A percentile compares a stretch with the other conserved stretches of the same genome.
Evolutionary conservation across 2,113 vertebrate species (phyloP).

Genomic region (Catharus minimus): DNA sequence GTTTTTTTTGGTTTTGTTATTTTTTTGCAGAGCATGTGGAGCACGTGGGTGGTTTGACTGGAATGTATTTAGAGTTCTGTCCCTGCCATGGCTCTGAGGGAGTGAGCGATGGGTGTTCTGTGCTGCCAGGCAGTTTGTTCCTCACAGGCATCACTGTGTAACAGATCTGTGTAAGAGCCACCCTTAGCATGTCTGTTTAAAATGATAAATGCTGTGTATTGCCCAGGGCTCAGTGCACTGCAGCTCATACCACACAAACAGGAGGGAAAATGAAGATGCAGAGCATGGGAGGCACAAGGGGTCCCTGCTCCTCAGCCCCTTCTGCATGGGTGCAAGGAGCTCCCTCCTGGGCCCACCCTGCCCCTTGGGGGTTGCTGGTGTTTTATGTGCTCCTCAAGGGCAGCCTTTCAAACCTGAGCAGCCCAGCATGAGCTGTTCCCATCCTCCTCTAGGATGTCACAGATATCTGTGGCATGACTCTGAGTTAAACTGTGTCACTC

Average conservation of each 20-base stretch:
- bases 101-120: neutral
- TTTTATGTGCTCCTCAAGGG: neutral
- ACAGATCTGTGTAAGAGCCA: neutral
- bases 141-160: neutral
- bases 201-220: neutral
- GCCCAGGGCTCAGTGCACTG: neutral
- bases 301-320: neutral
- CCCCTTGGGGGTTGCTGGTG: neutral
- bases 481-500: slow-evolving; percentile 33
- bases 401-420: neutral
- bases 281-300: neutral
- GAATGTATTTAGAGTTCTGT: neutral
- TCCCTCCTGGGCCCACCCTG: fast-evolving
- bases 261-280: neutral
- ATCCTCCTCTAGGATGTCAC: neutral
- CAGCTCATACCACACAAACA: neutral
- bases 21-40: slow-evolving; percentile 23
- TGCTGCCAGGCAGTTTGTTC: neutral
- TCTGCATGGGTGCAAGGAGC: neutral
- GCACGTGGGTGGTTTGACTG: slow-evolving; percentile 17
- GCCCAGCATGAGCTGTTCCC: neutral
- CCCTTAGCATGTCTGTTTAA: neutral
- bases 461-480: neutral
- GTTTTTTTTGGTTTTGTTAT: neutral
- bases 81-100: neutral